Evolutionary conservation across 2,113 vertebrate genomes (phyloP).

Genomic region (Odontesthes bonariensis): DNA sequence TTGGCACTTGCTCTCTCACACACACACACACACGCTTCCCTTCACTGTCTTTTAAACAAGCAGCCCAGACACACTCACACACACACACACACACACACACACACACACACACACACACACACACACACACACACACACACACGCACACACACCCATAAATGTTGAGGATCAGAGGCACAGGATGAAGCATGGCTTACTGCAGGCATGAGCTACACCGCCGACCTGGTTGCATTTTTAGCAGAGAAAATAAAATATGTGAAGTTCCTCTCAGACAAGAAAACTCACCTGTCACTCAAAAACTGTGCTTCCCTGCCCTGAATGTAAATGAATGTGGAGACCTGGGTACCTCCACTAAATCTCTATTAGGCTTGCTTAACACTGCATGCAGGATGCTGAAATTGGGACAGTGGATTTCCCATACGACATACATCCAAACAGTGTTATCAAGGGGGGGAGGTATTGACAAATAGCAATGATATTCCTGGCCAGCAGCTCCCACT

Average conservation of each 20-base stretch:
- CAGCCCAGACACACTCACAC: slow-evolving; percentile 57
- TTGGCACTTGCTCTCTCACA: slow-evolving; percentile 70
- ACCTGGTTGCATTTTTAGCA: slow-evolving; percentile 77
- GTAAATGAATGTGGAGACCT: slow-evolving; percentile 64
- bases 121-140: slow-evolving; percentile 19
- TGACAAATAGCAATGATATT: slow-evolving; percentile 39
- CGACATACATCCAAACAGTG: slow-evolving; percentile 26
- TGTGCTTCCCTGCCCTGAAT: slow-evolving; percentile 60
- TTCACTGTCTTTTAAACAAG: slow-evolving; percentile 66
- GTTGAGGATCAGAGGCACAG: slow-evolving; percentile 73
- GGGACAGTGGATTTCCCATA: slow-evolving; percentile 11
- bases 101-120: slow-evolving; percentile 52
- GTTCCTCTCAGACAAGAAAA: slow-evolving; percentile 70
- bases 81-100: background rate
- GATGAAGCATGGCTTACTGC: slow-evolving; percentile 75
- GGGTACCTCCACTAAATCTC: slow-evolving; percentile 34
- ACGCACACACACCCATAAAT: slow-evolving; percentile 23
- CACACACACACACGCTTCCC: slow-evolving; percentile 64
- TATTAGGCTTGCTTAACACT: slow-evolving; percentile 28
- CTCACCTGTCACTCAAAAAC: slow-evolving; percentile 77
- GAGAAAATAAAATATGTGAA: slow-evolving; percentile 72
- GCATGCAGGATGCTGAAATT: slow-evolving; percentile 47
- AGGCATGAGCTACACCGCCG: slow-evolving; percentile 69
- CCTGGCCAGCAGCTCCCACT: slow-evolving; percentile 11
- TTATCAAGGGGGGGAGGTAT: slow-evolving; percentile 24